phyloP scores from a whole-genome alignment of 2,797 vertebrate species.

The Pagetopsis macropterus region DNA sequence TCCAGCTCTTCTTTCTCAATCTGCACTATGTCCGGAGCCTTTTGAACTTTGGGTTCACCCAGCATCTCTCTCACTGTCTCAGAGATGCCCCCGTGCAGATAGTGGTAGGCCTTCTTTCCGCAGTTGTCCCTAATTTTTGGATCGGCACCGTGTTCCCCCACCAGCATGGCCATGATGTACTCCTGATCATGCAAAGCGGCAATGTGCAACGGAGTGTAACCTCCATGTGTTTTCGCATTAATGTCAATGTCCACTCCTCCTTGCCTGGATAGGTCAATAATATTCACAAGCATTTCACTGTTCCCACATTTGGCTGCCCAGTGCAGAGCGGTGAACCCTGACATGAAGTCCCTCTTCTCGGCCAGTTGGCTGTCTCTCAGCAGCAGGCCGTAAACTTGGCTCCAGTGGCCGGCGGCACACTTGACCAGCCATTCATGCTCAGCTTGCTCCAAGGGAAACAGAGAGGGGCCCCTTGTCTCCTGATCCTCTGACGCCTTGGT shows the following conservation, averaged over 20 bases:
- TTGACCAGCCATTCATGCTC: conserved; percentile 93
- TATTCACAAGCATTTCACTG: conserved; percentile 84
- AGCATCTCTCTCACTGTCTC: conserved; percentile 81
- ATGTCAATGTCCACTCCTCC: conserved; percentile 81
- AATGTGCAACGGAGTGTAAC: conserved; percentile 94
- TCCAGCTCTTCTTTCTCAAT: conserved; percentile 71
- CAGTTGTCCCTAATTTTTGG: conserved; percentile 88
- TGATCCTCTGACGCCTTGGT: conserved; percentile 77
- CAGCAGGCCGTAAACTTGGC: conserved; percentile 88
- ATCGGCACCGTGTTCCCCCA: conserved; percentile 83
- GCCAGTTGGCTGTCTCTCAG: conserved; percentile 87
- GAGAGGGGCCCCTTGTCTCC: conserved; percentile 61
- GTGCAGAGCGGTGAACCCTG: conserved; percentile 93
- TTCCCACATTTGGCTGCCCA: conserved; percentile 94
- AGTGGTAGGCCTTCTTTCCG: conserved; percentile 90
- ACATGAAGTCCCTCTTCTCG: conserved; percentile 91
- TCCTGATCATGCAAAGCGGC: conserved; percentile 89
- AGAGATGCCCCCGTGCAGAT: conserved; percentile 81
- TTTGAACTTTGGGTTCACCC: conserved; percentile 74
- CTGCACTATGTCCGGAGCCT: conserved; percentile 39
- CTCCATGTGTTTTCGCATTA: conserved; percentile 85
- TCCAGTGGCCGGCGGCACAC: conserved; percentile 88
- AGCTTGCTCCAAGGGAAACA: conserved; percentile 81
- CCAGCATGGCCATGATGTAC: conserved; percentile 82
- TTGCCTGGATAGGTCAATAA: conserved; percentile 81